phyloP scores from a whole-genome alignment of 30 jellyfish, hydroid and myxozoan genomes.

The Cassiopea andromeda region DNA sequence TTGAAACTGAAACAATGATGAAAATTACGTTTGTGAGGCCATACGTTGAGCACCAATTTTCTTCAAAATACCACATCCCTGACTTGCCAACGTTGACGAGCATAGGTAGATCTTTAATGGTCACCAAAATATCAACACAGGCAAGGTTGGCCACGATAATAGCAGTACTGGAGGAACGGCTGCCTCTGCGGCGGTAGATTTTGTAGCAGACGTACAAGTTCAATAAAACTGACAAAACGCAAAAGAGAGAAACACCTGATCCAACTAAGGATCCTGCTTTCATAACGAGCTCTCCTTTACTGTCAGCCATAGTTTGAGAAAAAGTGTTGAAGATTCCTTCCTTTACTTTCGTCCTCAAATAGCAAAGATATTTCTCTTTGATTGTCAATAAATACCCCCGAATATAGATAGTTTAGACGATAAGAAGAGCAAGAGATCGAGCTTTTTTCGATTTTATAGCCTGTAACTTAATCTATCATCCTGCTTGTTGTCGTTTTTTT shows the following conservation, averaged over 20 bases:
- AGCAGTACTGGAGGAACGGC: slow-evolving; percentile 89
- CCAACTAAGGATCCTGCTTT: slow-evolving; percentile 76
- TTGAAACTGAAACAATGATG: slow-evolving; percentile 93
- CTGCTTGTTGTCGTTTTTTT: not conserved
- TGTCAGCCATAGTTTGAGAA: slow-evolving; percentile 46
- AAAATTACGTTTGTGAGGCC: slow-evolving; percentile 92
- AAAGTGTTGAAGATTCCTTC: not conserved
- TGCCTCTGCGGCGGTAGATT: slow-evolving; percentile 71
- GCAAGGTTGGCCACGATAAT: slow-evolving; percentile 95
- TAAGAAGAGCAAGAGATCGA: not conserved
- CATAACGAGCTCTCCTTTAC: slow-evolving; percentile 48
- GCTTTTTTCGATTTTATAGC: not conserved
- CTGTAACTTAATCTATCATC: not conserved
- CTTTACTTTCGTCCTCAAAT: too few relatives aligned
- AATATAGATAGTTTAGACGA: not conserved
- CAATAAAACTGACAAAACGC: slow-evolving; percentile 52
- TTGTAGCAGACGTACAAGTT: slow-evolving; percentile 72
- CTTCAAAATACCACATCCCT: slow-evolving; percentile 93
- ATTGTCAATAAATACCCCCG: too few relatives aligned
- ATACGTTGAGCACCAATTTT: slow-evolving; percentile 88
- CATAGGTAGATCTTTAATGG: slow-evolving; percentile 89
- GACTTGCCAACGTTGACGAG: slow-evolving; percentile 65
- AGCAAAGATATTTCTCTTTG: too few relatives aligned
- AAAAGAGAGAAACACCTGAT: slow-evolving; percentile 61
- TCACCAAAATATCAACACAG: slow-evolving; percentile 92